Evolutionary conservation across 2,113 vertebrate genomes (phyloP).

Genomic region (Galeopterus variegatus): DNA sequence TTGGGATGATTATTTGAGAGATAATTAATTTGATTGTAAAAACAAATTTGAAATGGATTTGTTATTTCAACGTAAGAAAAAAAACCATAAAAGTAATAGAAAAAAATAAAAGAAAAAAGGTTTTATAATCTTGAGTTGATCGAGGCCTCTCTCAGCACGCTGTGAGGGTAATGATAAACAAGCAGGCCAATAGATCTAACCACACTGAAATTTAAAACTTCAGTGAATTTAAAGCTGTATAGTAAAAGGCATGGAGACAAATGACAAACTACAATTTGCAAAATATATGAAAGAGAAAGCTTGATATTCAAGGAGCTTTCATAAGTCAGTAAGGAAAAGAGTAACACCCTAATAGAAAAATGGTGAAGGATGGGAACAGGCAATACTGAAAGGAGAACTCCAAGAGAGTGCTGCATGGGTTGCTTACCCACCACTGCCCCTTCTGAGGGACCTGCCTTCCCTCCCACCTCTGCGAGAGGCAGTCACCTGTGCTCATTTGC

Average conservation of each 20-base stretch:
- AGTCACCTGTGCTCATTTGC: no score
- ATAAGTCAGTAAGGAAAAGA: background rate
- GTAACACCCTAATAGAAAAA: background rate
- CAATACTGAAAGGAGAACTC: background rate
- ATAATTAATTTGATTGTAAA: background rate
- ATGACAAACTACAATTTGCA: background rate
- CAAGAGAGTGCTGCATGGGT: background rate
- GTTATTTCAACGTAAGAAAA: background rate
- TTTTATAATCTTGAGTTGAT: background rate
- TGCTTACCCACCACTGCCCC: rapidly evolving
- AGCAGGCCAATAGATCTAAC: background rate
- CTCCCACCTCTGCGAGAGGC: background rate
- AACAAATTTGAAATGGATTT: background rate
- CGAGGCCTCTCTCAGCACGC: background rate
- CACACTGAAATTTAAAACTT: background rate
- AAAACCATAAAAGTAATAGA: background rate
- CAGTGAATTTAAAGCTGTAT: no score
- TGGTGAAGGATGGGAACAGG: background rate
- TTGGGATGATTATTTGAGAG: background rate
- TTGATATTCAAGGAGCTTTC: background rate
- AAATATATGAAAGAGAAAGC: background rate
- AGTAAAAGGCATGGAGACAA: background rate
- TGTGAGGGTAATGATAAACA: background rate
- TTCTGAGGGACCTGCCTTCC: background rate
- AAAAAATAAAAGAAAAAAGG: background rate